These are phyloP conservation scores for Frankliniella intonsa DNA, from an alignment of 2,888 invertebrate species.

Conservation along the genomic window DNA sequence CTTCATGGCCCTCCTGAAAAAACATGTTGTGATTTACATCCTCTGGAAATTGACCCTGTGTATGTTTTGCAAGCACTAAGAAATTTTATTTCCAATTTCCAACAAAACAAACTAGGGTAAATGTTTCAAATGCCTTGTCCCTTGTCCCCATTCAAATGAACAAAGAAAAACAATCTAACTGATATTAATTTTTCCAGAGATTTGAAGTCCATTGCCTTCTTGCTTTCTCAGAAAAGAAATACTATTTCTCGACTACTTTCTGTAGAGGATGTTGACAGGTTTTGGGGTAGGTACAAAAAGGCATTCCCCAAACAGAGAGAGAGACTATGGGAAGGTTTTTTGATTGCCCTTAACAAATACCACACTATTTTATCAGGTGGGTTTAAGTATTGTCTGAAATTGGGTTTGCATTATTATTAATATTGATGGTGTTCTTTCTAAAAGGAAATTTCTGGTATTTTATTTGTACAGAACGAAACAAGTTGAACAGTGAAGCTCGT, in stretches of 20 bases:
- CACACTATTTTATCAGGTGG: slow-evolving; percentile 59
- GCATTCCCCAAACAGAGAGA: slow-evolving; percentile 59
- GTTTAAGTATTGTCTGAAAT: background rate
- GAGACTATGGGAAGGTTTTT: slow-evolving; percentile 65
- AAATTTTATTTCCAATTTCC: slow-evolving; percentile 54
- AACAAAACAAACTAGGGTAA: slow-evolving; percentile 43
- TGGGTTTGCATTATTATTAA: slow-evolving; percentile 25
- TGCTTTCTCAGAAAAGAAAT: slow-evolving; percentile 42
- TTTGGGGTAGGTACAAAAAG: slow-evolving; percentile 62
- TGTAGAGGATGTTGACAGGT: slow-evolving; percentile 55
- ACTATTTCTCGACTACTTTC: slow-evolving; percentile 33
- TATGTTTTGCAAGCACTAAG: slow-evolving; percentile 62
- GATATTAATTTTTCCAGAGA: slow-evolving; percentile 3
- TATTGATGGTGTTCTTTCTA: slow-evolving; percentile 29
- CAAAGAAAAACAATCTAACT: background rate
- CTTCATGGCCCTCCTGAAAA: slow-evolving; percentile 2
- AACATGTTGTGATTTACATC: slow-evolving; percentile 52
- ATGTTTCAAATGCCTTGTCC: slow-evolving; percentile 29
- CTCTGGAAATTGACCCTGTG: slow-evolving; percentile 61
- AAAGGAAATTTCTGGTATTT: background rate
- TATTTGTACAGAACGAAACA: slow-evolving; percentile 55
- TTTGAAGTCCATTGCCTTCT: slow-evolving; percentile 22
- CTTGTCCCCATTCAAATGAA: background rate
- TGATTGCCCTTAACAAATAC: slow-evolving; percentile 61
- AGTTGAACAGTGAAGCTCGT: slow-evolving; percentile 61